Base-by-base conservation (phyloP, 2,797 vertebrate genomes). In the Argentina silus region DNA sequence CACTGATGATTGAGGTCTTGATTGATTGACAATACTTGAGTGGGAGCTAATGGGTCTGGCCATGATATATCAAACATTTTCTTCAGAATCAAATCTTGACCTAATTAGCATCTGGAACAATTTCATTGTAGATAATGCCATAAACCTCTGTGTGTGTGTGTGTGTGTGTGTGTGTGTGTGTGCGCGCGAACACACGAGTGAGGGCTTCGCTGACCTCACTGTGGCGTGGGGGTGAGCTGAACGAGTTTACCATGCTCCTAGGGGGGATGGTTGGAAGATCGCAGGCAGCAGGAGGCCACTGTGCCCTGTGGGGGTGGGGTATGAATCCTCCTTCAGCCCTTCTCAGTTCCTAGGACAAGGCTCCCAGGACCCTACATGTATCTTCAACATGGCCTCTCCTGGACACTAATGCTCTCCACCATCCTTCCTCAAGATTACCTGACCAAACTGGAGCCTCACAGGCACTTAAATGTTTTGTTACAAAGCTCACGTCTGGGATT, bases 251-350 rank as follows among this genome's bases (percentile, higher is more conserved):
- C 60, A 51, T 27, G 3, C n/a, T 23, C 42, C 45, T 67, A 51
- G 23, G 36, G 72, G 47, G 59, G 27, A 45, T 11, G 7, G 36
- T 60, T 56, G 59, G 57, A 42, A 50, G 43, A 10, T 59, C 19
- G 47, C 36, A 9, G 21, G 51, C 21, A 11, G 15, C 15, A 36
- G 23, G 14, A 42, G 7, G 21, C 12, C n/a, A n/a, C n/a, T n/a
- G n/a, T n/a, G n/a, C n/a, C n/a, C n/a, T n/a, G n/a, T n/a, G 12
- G 42, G 17, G 55, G 51, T 43, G 55, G 43, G 62, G 69, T 61
- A 55, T 53, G 45, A 43, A 55, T 27, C 7, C 45, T 21, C 23
- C 42, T 57, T 55, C 55, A 21, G 2, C 3, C 21, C n/a, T 5
- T 19, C 8, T 11, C 10, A 53, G 51, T 12, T 53, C 12, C 51